A percentile compares a stretch with the other conserved stretches of the same genome.
Conservation (phyloP, 2,888 invertebrate species). For the Apamea anceps region DNA sequence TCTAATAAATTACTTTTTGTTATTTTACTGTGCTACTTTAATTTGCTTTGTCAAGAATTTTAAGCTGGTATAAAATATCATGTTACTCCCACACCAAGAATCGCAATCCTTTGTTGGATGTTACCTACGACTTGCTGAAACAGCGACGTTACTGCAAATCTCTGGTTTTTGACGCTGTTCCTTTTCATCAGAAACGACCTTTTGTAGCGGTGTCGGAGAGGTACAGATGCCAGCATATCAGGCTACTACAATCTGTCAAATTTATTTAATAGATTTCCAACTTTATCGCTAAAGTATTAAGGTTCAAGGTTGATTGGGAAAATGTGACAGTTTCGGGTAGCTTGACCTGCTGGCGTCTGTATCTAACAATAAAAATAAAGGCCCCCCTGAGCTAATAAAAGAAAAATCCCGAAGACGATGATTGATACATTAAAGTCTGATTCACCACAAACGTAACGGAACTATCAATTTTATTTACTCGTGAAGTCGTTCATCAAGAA, state of each 20-base stretch:
- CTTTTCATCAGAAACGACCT: background rate
- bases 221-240: no score
- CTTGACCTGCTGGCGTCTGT: no score
- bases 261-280: no score
- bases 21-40: background rate
- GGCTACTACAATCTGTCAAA: no score
- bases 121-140: background rate
- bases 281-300: no score
- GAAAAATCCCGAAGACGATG: conserved; percentile 3
- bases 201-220: background rate
- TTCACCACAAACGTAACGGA: conserved; percentile 41
- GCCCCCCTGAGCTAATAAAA: background rate
- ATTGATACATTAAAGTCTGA: conserved; percentile 41
- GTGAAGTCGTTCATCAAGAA: conserved; percentile 36
- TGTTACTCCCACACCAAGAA: background rate
- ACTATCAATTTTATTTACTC: conserved; percentile 54
- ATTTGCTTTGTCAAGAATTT: background rate
- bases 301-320: no score
- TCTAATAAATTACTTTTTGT: conserved; percentile 4
- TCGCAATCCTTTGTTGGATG: background rate
- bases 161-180: background rate
- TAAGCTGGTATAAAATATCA: background rate
- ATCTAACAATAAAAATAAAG: conserved; percentile 1
- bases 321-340: no score
- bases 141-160: no score